Conservation (phyloP, 2,113 vertebrate species). For the Delphinus delphis region DNA sequence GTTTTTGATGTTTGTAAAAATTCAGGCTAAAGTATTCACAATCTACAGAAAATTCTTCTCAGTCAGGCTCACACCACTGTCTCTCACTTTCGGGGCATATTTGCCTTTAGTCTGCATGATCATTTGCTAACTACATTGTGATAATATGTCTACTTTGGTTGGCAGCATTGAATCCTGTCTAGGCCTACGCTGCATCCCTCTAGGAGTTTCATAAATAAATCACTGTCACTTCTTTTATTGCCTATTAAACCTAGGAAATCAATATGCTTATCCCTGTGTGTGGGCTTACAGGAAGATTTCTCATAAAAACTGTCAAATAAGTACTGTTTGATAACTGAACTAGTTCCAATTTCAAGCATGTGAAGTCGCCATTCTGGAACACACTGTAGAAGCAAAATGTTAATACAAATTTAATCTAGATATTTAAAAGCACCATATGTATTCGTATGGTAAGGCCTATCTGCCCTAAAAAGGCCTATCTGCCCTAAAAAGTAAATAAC, state of each 20-base stretch:
- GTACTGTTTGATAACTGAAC: not conserved
- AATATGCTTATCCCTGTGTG: constrained; percentile 28
- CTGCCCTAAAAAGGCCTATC: not conserved
- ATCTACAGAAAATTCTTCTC: not conserved
- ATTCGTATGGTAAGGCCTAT: not conserved
- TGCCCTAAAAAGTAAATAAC: not conserved
- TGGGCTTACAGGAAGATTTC: constrained; percentile 29
- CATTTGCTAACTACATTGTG: constrained; percentile 28
- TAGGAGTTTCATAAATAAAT: constrained; percentile 61
- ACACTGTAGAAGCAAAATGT: not conserved
- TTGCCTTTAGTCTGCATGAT: not conserved
- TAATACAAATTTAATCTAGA: not conserved
- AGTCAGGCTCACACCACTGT: not conserved
- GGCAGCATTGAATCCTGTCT: not conserved
- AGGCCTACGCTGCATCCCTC: not conserved
- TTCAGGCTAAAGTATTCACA: not conserved
- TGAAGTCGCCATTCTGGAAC: not conserved
- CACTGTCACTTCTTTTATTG: constrained; percentile 26
- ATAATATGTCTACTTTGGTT: constrained; percentile 6
- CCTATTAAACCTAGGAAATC: constrained; percentile 41
- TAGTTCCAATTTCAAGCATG: not conserved
- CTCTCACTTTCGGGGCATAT: not conserved
- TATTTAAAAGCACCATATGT: not conserved
- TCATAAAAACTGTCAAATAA: constrained; percentile 49
- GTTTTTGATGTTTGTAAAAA: not conserved